Evolutionary conservation across 2,888 invertebrate genomes (phyloP), one percentile per base, ranked within the genome.

Genomic region (Cephus pygmeus): DNA sequence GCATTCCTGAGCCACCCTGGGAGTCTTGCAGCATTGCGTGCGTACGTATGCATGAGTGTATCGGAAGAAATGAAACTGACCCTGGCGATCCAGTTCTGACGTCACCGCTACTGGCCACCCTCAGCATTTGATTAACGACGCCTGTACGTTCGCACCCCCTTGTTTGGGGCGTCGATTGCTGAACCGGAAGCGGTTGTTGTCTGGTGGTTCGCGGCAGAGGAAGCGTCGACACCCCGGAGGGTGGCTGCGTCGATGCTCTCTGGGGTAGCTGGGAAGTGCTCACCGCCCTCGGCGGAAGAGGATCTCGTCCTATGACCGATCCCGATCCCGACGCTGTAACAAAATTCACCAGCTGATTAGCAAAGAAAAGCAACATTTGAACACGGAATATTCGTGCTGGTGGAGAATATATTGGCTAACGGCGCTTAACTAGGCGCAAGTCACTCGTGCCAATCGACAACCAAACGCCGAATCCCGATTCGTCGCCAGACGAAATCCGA

Each of bases 281-380:
- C 77, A 91, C 88, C 33, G 90, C 93, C 83, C 92, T 90, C 81
- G 92, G 93, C 85, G 91, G 91, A 79, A 92, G 88, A 56, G 93
- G 92, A 88, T 94, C 94, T 88, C 93, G 92, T 84, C 94, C 94
- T 89, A 93, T 93, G 91, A 93, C 93, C 89, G 94, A 93, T 90
- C 95, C 94, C 86, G 95, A 95, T 92, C 95, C 95, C 85, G 95
- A 95, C 89, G 95, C 95, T 95, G 93, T 73, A 93, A 94, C 84
- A 31, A 56, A 56, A 56, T 23, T 56, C 23, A 56, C 1, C 9
- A 23, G 9, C 56, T 1, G 23, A 9, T 56, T 23, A 56, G 23
- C 23, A 23, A 23, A 9, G 0, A 56, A 1, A 23, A 23, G 6
- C 56, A 9, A 23, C 23, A 0, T 56, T 9, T 1, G 9, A 1